Base-by-base conservation (phyloP, 2,797 vertebrate genomes). In the Lithobates pipiens region DNA sequence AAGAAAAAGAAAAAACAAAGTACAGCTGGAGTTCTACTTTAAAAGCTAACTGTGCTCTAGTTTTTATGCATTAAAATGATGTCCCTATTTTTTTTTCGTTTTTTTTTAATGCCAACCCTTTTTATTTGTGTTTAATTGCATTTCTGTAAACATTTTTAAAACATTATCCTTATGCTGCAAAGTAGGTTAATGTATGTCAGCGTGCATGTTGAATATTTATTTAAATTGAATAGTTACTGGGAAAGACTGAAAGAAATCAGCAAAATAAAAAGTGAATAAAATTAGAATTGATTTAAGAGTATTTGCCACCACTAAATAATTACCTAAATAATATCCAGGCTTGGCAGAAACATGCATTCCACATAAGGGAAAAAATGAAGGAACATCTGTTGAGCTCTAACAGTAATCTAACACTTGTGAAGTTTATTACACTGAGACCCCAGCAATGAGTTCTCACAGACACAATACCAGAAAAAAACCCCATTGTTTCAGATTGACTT, bases 401-500 rank as follows among this genome's bases (percentile, higher is more conserved):
- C 77, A 91, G 76, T 89, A 91, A 88, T n/a, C 23, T 89, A 88
- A 89, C 89, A 82, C 81, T 85, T 88, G 75, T 80, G 77, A 92
- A 90, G 86, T 89, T 89, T 89, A 86, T 88, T 77, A 75, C 88
- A 82, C 90, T 87, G 89, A 92, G 90, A 91, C 89, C 82, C 82
- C 82, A 79, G 71, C 86, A 83, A 54, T 86, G 69, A 32, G 85
- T 87, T 87, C 83, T 90, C 80, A 89, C 87, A 91, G 88, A 87
- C 88, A 77, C 86, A 87, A 81, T 76, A 63, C 83, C 72, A 57
- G 77, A 86, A 82, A 83, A 89, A 91, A 93, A 91, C 91, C 90
- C 89, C 89, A 90, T 54, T 91, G 78, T 89, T 91, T 83, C 88
- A 88, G 84, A 90, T 90, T 88, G 91, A 90, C 75, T 90, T 88